These are phyloP conservation scores for Diarsia brunnea DNA, from an alignment of 2,888 invertebrate species.

Conservation along the genomic window DNA sequence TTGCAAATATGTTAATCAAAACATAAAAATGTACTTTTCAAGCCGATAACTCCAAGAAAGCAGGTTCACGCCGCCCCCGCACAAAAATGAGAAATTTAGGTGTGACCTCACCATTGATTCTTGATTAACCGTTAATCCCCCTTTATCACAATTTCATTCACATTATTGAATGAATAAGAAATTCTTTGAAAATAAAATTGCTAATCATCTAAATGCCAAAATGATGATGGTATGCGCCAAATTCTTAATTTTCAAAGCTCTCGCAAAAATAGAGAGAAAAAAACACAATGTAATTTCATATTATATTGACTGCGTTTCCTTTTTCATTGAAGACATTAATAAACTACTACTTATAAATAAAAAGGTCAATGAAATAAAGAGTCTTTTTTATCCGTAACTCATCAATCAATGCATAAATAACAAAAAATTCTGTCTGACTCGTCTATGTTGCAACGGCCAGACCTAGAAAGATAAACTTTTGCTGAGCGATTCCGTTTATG, in stretches of 20 bases:
- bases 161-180: constrained; percentile 46
- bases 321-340: background rate
- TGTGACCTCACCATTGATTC: constrained; percentile 50
- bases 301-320: background rate
- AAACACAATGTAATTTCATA: constrained; percentile 8
- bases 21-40: constrained; percentile 23
- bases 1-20: constrained; percentile 29
- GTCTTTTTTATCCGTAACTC: background rate
- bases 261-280: constrained; percentile 8
- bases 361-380: background rate
- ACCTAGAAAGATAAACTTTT: background rate
- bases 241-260: constrained; percentile 26
- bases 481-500: background rate
- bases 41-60: constrained; percentile 6
- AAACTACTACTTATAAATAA: background rate
- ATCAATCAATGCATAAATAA: background rate
- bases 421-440: too few species aligned
- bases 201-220: constrained; percentile 52
- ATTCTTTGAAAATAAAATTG: constrained; percentile 40
- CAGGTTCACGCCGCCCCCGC: constrained; percentile 34
- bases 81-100: constrained; percentile 42
- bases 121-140: constrained; percentile 57
- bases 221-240: constrained; percentile 21
- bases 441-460: background rate
- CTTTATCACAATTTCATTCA: constrained; percentile 45